Evolutionary conservation across 2,888 invertebrate genomes (phyloP), one percentile per base, ranked within the genome.

Genomic region (Copidosoma aretas): DNA sequence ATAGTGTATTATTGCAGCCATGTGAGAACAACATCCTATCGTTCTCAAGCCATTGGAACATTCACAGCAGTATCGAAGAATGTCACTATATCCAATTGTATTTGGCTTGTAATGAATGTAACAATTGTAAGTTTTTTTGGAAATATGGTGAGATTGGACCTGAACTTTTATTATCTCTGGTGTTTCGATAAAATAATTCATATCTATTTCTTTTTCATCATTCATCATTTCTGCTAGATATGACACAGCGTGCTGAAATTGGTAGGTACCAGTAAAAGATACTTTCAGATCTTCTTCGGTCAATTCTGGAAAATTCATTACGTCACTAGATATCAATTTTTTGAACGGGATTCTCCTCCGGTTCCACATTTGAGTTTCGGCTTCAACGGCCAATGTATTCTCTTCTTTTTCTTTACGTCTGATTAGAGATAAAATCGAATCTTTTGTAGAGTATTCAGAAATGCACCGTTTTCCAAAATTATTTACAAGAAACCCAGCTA

Each of bases 211-310:
- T 39, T 65, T 70, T 56, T 71, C 59, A 39, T 70, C 71, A 63
- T 73, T 64, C 41, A 71, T 60, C 67, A 75, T 71, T 70, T 74
- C 73, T 14, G 75, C 71, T 17, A 75, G 71, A 51, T 76, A 75
- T 10, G 71, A 74, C 17, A 77, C 65, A 19, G 73, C 69, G 66
- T 75, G 73, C 3, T 67, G 67, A 17, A 74, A 54, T 67, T 76
- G 73, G 57, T 75, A 75, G 4, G 73, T 67, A 22, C 74, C 75
- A 24, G 73, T 73, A 41, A 74, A 73, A 10, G 73, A 57, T 25
- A 73, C 68, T 22, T 68, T 60, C 46, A 75, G 60, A 14, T 74
- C 69, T 63, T 61, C 61, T 66, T 73, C 62, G 0, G 73, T 73
- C 64, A 73, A 46, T 67, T 70, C 60, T 15, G 63, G 67, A 21